Conservation (phyloP, 2,113 vertebrate species). For the Pipa parva region DNA sequence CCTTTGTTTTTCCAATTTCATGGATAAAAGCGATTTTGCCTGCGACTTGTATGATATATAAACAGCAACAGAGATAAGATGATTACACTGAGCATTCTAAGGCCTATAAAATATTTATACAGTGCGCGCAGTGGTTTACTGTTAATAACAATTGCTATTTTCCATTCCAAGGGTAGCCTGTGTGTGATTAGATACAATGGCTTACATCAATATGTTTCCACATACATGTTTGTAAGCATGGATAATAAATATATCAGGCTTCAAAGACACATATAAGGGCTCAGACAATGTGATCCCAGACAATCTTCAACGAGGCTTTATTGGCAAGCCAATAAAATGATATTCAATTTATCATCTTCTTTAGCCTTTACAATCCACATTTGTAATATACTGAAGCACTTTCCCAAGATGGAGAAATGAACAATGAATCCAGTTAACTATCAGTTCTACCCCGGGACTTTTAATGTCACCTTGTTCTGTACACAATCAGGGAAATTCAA, state of each 20-base stretch:
- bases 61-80: not conserved
- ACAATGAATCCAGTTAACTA: not conserved
- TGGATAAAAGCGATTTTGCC: conserved; percentile 11
- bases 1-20: conserved; percentile 26
- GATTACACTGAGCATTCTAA: not conserved
- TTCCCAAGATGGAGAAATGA: not conserved
- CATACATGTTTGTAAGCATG: conserved; percentile 30
- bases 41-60: conserved; percentile 6
- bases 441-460: too few relatives aligned
- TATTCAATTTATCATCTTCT: conserved; percentile 34
- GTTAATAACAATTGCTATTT: conserved; percentile 3
- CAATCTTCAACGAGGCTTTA: conserved; percentile 9
- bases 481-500: too few relatives aligned
- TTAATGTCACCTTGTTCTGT: too few relatives aligned
- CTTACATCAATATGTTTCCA: conserved; percentile 8
- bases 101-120: conserved; percentile 11
- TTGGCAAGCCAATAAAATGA: conserved; percentile 35
- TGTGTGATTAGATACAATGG: conserved; percentile 9
- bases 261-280: not conserved
- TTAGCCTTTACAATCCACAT: conserved; percentile 11
- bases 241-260: conserved; percentile 29
- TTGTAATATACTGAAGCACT: not conserved
- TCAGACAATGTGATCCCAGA: conserved; percentile 1
- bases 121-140: not conserved
- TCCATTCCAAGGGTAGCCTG: conserved; percentile 2